Base-by-base conservation (phyloP, 1,140 invertebrate species). In the Papilio helenus region DNA sequence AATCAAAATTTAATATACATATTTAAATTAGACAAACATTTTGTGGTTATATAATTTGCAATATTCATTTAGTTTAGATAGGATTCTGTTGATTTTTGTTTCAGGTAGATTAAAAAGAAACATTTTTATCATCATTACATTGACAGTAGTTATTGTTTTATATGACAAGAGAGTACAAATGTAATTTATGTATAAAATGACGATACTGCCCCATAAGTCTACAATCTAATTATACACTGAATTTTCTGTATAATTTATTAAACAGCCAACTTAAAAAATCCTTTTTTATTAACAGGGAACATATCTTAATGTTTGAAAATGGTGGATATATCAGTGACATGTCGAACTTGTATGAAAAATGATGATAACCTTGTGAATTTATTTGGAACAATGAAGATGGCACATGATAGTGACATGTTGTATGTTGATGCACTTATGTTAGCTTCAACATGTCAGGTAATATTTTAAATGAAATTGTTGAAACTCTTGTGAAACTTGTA, bases 321-420 rank as follows among this genome's bases (percentile, higher is more conserved):
- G 88, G 77, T 89, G 29, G 87, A 93, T 74, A 78, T 91, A 58
- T 78, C 81, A 23, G 83, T 72, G 72, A 89, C 88, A 42, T 95
- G 94, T 87, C 87, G 93, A 16, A 92, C 91, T 51, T 95, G 94
- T 85, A 94, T 95, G 91, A 93, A 90, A 78, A 87, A 82, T 76
- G 87, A 90, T 76, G 81, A 84, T 51, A 84, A 81, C 76, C 83
- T 94, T 72, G 80, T 93, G 7, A 86, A 92, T 83, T 84, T 95
- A 55, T 93, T 90, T 87, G 83, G 85, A 44, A 85, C 86, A 26
- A 39, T 92, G 20, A 90, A 89, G 81, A 79, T 89, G 73, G 88
- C 90, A 42, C 84, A 88, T 76, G 85, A 89, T 80, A 82, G 83
- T 49, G 79, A 80, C 55, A 58, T 90, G n/a, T 83, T 87, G 55